phyloP scores from a whole-genome alignment of 2,888 invertebrate species.

The Agrilus biguttatus region DNA sequence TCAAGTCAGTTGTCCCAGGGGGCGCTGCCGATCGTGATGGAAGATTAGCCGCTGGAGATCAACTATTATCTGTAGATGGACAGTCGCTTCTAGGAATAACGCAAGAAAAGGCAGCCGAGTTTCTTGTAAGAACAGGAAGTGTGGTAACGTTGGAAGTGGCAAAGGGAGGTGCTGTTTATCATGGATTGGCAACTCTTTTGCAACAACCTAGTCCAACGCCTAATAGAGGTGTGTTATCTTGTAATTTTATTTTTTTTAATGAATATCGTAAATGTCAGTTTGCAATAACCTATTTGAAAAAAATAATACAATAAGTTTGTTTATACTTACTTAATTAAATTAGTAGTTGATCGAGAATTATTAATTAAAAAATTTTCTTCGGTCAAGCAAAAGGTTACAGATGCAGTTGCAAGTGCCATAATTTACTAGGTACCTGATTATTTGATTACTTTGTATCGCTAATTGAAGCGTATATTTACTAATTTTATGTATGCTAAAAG shows the following conservation, averaged over 20 bases:
- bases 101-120: constrained; percentile 85
- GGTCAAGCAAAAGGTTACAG: constrained; percentile 5
- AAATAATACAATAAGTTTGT: neutral
- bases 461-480: too few species aligned
- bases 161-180: constrained; percentile 94
- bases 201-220: constrained; percentile 81
- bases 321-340: neutral
- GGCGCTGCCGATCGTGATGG: constrained; percentile 90
- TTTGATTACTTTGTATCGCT: constrained; percentile 1
- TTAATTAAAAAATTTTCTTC: constrained; percentile 1
- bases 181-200: constrained; percentile 84
- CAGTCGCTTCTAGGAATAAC: constrained; percentile 62
- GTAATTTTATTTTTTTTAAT: neutral
- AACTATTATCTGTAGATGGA: constrained; percentile 90
- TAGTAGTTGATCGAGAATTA: neutral
- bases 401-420: constrained; percentile 8
- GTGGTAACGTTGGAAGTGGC: constrained; percentile 91
- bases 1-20: constrained; percentile 94
- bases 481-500: too few species aligned
- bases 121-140: constrained; percentile 85
- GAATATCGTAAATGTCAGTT: neutral
- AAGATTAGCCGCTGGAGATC: constrained; percentile 90
- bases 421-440: constrained; percentile 4
- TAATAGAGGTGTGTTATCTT: constrained; percentile 47
- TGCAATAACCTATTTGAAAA: neutral